Evolutionary conservation across 2,888 invertebrate genomes (phyloP), one percentile per base, ranked within the genome.

Genomic region (Scaeva pyrastri): DNA sequence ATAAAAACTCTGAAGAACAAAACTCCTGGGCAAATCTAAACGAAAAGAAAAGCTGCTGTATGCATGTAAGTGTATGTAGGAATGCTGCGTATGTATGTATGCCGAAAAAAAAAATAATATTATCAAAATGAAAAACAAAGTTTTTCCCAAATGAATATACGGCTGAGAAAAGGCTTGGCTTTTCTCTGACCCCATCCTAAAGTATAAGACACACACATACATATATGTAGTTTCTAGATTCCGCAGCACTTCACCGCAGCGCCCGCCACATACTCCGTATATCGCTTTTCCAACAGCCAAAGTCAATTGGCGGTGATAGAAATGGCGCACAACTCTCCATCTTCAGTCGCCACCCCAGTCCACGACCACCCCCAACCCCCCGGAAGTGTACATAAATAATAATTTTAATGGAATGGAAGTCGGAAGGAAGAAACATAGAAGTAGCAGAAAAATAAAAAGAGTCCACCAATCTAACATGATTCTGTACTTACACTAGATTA

Each of bases 401-500:
- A 86, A 78, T 86, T 82, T 78, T 82, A 86, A 86, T 86, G 82
- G 86, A 86, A 86, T 82, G 74, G 52, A 86, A 77, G 71, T 58
- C 31, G 71, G 68, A 41, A 11, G 10, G 52, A 41, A 39, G 39
- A 48, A 56, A 19, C 26, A 16, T 12, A 55, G 52, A 50, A 50
- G 19, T 23, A 45, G 31, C 31, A 31, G 31, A 36, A 71, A 60
- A 72, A 52, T 31, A 48, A 36, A 71, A 68, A 72, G 26, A 81
- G 73, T 86, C 66, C 76, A 72, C 80, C 86, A 82, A 86, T 82
- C 77, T 86, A 73, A 86, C 86, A 86, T 86, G 86, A 74, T 82
- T 86, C 86, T 81, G 77, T 86, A 86, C 86, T 86, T 86, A 82
- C 86, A 82, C 86, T 82, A 78, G 86, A 86, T 86, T 86, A 86